These are phyloP conservation scores for Tuta absoluta DNA, from an alignment of 2,888 invertebrate species.

Conservation along the genomic window DNA sequence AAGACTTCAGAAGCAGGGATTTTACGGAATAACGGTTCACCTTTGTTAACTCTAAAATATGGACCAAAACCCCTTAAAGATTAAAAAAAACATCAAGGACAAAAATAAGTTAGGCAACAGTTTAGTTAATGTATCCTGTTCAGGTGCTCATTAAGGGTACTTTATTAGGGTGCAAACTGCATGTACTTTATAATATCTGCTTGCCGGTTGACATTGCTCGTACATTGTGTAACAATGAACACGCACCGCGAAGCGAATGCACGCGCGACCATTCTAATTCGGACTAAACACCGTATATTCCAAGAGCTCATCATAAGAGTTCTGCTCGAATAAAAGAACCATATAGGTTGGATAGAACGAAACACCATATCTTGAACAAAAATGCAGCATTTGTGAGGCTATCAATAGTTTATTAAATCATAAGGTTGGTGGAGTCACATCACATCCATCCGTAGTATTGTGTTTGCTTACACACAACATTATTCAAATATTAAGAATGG, in stretches of 20 bases:
- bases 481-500: too few species aligned
- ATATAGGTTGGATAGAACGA: too few species aligned
- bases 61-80: too few species aligned
- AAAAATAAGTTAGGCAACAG: neutral
- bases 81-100: neutral
- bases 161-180: neutral
- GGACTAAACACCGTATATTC: slow-evolving; percentile 10
- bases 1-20: too few species aligned
- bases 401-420: too few species aligned
- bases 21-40: too few species aligned
- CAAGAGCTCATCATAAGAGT: neutral
- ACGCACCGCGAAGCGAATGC: slow-evolving; percentile 24
- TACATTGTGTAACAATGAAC: slow-evolving; percentile 25
- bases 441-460: too few species aligned
- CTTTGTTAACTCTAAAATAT: too few species aligned
- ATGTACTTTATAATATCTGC: slow-evolving; percentile 10
- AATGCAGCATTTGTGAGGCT: too few species aligned
- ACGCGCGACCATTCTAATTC: slow-evolving; percentile 26
- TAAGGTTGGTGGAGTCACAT: too few species aligned
- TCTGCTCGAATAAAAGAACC: neutral
- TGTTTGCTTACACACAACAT: too few species aligned
- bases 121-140: neutral
- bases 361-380: too few species aligned
- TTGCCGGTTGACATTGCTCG: slow-evolving; percentile 27
- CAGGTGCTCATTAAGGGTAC: neutral